Conservation (phyloP, 2,113 vertebrate genomes). For the Urocolius indicus region DNA sequence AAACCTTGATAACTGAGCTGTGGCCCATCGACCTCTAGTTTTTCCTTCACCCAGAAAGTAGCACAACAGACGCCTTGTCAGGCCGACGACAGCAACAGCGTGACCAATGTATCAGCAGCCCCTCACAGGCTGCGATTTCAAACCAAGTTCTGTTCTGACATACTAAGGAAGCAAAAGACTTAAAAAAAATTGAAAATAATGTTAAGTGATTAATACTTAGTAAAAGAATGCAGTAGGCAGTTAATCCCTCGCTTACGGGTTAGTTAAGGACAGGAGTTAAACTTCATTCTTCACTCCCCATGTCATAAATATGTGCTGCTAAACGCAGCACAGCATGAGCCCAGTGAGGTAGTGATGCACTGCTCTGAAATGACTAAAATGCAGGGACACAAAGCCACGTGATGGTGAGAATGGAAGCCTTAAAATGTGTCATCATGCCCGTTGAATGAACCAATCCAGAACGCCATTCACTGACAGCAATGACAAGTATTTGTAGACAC, state of each 20-base stretch:
- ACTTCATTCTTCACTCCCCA: slow-evolving; percentile 63
- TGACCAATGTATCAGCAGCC: not conserved
- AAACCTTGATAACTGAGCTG: not conserved
- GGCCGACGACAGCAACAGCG: fast-evolving
- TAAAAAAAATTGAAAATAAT: slow-evolving; percentile 37
- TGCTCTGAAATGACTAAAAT: slow-evolving; percentile 58
- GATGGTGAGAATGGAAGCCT: not conserved
- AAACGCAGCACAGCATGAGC: slow-evolving; percentile 36
- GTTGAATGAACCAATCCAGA: fast-evolving
- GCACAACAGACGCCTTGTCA: not conserved
- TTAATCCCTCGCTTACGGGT: slow-evolving; percentile 58
- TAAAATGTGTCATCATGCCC: not conserved
- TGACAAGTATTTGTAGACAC: not conserved
- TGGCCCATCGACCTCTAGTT: not conserved
- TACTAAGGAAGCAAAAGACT: not conserved
- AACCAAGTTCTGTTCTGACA: not conserved
- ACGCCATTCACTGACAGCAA: not conserved
- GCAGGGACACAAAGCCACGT: slow-evolving; percentile 25
- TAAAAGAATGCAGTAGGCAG: slow-evolving; percentile 57
- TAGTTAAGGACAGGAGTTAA: slow-evolving; percentile 64
- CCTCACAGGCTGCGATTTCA: not conserved
- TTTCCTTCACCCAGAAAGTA: not conserved
- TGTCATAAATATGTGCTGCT: slow-evolving; percentile 56
- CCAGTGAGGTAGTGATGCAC: slow-evolving; percentile 42
- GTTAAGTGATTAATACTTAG: slow-evolving; percentile 48